A percentile compares a stretch with the other conserved stretches of the same genome.
These are phyloP conservation scores for Isaurus tuberculatus DNA, from an alignment of 92 coral and sea anemone genomes.

Conservation along the genomic window DNA sequence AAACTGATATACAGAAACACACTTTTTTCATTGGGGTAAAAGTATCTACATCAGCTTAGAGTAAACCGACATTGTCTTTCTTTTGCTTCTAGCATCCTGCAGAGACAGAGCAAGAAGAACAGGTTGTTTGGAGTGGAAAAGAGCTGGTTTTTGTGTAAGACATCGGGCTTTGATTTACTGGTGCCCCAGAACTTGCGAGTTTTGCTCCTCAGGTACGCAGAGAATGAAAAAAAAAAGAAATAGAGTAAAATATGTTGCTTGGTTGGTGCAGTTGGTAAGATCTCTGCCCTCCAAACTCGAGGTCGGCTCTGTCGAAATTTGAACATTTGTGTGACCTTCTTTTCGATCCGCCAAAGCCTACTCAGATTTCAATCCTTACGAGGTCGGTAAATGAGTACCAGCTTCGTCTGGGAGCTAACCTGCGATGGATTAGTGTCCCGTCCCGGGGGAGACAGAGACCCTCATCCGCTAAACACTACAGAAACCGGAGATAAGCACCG, in stretches of 20 bases:
- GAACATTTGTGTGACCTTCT: too few species aligned
- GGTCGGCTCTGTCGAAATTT: too few species aligned
- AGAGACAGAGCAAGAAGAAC: slow-evolving; percentile 34
- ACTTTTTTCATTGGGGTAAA: background rate
- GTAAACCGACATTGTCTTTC: background rate
- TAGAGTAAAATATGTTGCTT: background rate
- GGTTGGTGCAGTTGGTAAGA: background rate
- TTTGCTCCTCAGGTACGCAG: slow-evolving; percentile 72
- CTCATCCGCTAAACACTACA: too few species aligned
- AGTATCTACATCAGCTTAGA: background rate
- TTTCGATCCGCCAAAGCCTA: too few species aligned
- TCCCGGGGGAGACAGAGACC: too few species aligned
- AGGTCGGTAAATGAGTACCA: too few species aligned
- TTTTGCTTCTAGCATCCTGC: slow-evolving; percentile 43
- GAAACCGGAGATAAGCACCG: too few species aligned
- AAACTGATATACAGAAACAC: background rate
- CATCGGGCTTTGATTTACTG: slow-evolving; percentile 67
- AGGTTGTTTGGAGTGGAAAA: slow-evolving; percentile 59
- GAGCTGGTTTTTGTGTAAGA: slow-evolving; percentile 64
- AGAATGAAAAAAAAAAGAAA: background rate
- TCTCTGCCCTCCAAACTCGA: background rate
- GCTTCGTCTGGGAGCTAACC: too few species aligned
- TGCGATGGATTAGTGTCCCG: too few species aligned
- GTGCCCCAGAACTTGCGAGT: slow-evolving; percentile 77
- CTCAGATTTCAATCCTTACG: too few species aligned